phyloP scores from a whole-genome alignment of 2,797 vertebrate genomes.

The Acanthiza pusilla region DNA sequence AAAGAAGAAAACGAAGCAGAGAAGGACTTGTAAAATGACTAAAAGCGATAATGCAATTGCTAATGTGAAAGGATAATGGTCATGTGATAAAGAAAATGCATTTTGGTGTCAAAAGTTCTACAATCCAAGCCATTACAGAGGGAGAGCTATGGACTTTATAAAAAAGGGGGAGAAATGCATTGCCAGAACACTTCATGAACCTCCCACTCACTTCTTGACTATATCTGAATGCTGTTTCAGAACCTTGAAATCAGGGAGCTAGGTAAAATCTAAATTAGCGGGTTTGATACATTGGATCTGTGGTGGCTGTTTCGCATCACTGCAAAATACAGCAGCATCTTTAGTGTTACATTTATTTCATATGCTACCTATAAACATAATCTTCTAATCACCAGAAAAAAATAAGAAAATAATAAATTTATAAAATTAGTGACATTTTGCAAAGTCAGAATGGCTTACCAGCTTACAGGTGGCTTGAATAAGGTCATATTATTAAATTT shows the following conservation, averaged over 20 bases:
- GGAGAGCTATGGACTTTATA: background rate
- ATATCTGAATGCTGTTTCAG: background rate
- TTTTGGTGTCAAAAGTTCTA: background rate
- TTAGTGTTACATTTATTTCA: background rate
- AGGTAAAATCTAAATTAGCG: background rate
- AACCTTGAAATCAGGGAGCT: background rate
- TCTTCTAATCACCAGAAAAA: background rate
- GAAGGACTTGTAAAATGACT: background rate
- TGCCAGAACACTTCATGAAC: background rate
- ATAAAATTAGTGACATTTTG: background rate
- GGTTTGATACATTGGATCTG: background rate
- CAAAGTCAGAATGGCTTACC: background rate
- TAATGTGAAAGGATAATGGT: background rate
- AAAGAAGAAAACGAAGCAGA: background rate
- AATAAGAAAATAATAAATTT: background rate
- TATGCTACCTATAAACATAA: background rate
- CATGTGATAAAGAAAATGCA: background rate
- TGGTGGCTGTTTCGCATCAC: background rate
- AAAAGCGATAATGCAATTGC: background rate
- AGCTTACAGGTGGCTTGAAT: background rate
- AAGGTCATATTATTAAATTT: background rate
- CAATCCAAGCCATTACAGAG: background rate
- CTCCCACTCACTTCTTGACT: background rate
- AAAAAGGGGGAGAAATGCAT: rapidly evolving
- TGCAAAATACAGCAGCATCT: background rate